These are phyloP conservation scores for Chymomyza caudatula DNA, from an alignment of 2,888 invertebrate species.

Conservation along the genomic window DNA sequence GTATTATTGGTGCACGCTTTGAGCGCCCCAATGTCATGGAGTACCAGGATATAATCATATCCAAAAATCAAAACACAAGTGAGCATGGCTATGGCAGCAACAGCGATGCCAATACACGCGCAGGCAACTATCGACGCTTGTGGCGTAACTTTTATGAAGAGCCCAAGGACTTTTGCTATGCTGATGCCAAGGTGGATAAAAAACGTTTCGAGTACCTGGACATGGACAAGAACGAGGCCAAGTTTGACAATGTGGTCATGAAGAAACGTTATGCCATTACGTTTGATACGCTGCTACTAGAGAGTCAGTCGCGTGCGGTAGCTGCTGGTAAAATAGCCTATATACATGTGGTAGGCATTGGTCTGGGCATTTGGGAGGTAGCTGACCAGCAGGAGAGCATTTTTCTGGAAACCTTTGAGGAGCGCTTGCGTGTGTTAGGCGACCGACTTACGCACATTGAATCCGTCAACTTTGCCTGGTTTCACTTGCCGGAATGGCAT, in stretches of 20 bases:
- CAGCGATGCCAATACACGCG: too few relatives aligned
- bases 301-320: too few relatives aligned
- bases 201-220: too few relatives aligned
- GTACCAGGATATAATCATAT: slow-evolving; percentile 79
- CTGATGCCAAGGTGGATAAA: too few relatives aligned
- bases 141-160: too few relatives aligned
- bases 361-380: slow-evolving; percentile 84
- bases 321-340: too few relatives aligned
- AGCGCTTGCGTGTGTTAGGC: slow-evolving; percentile 79
- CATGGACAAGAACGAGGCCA: too few relatives aligned
- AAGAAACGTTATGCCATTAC: too few relatives aligned
- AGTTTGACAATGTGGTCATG: too few relatives aligned
- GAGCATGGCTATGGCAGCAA: slow-evolving; percentile 79
- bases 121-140: too few relatives aligned
- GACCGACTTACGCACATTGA: slow-evolving; percentile 34
- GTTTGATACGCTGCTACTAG: too few relatives aligned
- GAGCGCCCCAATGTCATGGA: slow-evolving; percentile 79
- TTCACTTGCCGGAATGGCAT: slow-evolving; percentile 73
- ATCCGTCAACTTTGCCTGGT: slow-evolving; percentile 54
- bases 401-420: slow-evolving; percentile 82
- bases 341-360: slow-evolving; percentile 83
- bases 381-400: slow-evolving; percentile 81
- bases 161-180: too few relatives aligned
- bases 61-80: slow-evolving; percentile 78
- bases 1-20: slow-evolving; percentile 79